Conservation (phyloP, 2,113 vertebrate species). For the Dasyornis broadbenti region DNA sequence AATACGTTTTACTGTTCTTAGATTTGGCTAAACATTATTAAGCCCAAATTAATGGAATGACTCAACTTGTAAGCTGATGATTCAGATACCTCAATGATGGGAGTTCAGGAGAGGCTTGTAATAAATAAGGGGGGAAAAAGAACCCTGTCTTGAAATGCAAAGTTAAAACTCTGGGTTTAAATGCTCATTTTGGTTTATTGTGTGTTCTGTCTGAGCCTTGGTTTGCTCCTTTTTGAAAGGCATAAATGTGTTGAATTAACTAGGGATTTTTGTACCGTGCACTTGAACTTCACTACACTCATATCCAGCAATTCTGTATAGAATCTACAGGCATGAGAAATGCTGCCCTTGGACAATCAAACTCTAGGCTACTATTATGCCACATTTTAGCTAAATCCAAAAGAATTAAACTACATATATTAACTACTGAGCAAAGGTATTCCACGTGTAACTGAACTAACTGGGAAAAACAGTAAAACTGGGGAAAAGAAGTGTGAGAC, state of each 20-base stretch:
- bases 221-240: not conserved
- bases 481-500: not conserved
- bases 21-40: not conserved
- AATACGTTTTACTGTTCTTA: not conserved
- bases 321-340: not conserved
- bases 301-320: not conserved
- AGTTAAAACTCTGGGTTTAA: not conserved
- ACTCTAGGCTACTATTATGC: not conserved
- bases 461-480: not conserved
- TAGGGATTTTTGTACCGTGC: not conserved
- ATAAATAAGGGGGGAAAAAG: not conserved
- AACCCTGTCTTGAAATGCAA: not conserved
- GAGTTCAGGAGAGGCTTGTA: not conserved
- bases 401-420: not conserved
- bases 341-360: not conserved
- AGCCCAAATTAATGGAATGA: constrained; percentile 18
- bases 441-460: not conserved
- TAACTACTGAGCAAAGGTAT: not conserved
- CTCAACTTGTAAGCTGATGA: constrained; percentile 6
- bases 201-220: not conserved
- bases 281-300: not conserved
- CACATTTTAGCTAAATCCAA: not conserved
- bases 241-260: not conserved
- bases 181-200: not conserved
- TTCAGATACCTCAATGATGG: not conserved